These are phyloP conservation scores for Haliaeetus leucogaster DNA, from an alignment of 2,113 vertebrate species.

Conservation along the genomic window DNA sequence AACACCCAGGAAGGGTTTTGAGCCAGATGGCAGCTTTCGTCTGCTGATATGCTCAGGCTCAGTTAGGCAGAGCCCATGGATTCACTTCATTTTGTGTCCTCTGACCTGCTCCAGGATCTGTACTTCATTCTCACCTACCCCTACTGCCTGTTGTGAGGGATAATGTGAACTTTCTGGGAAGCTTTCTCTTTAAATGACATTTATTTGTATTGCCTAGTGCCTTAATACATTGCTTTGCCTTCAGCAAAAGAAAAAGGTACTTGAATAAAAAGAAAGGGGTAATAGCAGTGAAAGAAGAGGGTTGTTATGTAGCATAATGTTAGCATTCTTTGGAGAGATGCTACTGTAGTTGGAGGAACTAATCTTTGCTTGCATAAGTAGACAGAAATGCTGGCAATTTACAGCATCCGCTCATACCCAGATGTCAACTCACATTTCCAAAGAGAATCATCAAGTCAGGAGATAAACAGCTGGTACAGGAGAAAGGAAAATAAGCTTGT, in stretches of 20 bases:
- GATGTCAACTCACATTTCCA: conserved; percentile 58
- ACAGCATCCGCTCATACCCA: conserved; percentile 47
- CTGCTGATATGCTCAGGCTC: neutral
- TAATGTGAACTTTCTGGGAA: neutral
- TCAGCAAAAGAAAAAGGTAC: neutral
- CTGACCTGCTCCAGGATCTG: neutral
- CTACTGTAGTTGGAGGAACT: conserved; percentile 31
- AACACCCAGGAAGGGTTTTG: neutral
- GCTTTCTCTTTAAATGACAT: conserved; percentile 13
- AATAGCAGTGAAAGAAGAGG: conserved; percentile 21
- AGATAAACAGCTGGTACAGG: conserved; percentile 59
- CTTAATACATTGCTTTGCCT: conserved; percentile 42
- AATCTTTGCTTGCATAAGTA: conserved; percentile 60
- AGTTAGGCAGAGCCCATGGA: neutral
- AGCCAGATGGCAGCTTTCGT: neutral
- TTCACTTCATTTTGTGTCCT: neutral
- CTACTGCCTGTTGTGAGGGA: neutral
- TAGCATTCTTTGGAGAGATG: conserved; percentile 34
- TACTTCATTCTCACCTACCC: neutral
- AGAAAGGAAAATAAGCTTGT: conserved; percentile 56
- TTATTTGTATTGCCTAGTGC: conserved; percentile 18
- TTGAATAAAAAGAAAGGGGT: conserved; percentile 24
- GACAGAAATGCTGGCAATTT: conserved; percentile 59
- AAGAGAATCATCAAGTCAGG: conserved; percentile 61
- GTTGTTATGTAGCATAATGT: conserved; percentile 38